A percentile compares a stretch with the other conserved stretches of the same genome.
Conservation (phyloP, 1,140 invertebrate genomes). For the Acromyrmex heyeri region DNA sequence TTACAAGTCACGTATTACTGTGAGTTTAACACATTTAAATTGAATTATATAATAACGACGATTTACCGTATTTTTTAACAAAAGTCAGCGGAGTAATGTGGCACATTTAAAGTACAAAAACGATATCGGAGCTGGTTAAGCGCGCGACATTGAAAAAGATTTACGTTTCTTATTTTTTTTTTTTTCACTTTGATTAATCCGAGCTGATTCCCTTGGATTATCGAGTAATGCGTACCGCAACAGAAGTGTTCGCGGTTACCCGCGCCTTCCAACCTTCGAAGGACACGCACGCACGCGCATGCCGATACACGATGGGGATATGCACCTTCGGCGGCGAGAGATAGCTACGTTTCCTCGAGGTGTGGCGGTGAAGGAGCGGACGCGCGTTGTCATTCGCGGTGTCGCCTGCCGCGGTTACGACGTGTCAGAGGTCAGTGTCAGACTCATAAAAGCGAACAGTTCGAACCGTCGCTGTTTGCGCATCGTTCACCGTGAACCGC, state of each 20-base stretch:
- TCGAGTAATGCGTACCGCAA: constrained; percentile 29
- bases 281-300: constrained; percentile 68
- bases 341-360: constrained; percentile 29
- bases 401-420: constrained; percentile 41
- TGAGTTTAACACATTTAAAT: not conserved
- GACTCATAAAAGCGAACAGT: constrained; percentile 61
- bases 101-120: not conserved
- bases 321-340: constrained; percentile 38
- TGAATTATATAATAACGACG: not conserved
- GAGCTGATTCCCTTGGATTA: constrained; percentile 4
- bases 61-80: not conserved
- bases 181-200: not conserved
- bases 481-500: not conserved
- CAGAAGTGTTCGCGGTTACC: constrained; percentile 35
- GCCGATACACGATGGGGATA: constrained; percentile 14
- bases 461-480: constrained; percentile 11
- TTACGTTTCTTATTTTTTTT: not conserved
- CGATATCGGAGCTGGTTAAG: not conserved
- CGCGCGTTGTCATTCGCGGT: constrained; percentile 37
- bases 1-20: no score
- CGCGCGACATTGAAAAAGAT: not conserved
- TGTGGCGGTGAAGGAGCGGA: not conserved
- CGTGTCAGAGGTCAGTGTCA: constrained; percentile 72
- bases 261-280: constrained; percentile 66
- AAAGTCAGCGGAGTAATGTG: not conserved